Base-by-base conservation (phyloP, 2,113 vertebrate species). In the Astatotilapia flaviijosephi region DNA sequence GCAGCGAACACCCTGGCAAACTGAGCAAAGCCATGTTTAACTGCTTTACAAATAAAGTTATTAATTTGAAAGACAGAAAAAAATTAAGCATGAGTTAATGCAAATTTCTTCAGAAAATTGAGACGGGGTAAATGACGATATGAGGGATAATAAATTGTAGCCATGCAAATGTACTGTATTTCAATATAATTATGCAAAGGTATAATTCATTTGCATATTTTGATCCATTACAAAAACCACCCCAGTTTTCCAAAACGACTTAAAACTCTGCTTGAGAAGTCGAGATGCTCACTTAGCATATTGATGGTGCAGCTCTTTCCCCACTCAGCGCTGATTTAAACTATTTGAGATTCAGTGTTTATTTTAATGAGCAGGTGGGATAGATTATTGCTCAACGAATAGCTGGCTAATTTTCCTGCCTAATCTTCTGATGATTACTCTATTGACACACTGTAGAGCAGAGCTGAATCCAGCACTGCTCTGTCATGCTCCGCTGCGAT, bases 341-440 rank as follows among this genome's bases (percentile, higher is more conserved):
- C 60, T 80, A 85, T 79, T 81, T 83, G 45, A 84, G 88, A 89
- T 87, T 62, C 82, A 83, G 62, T 82, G 65, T 86, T 91, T 65
- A 75, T 85, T 91, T 85, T 83, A 88, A 89, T 83, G 80, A 91
- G 83, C 86, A 93, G 84, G 84, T 90, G 89, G 86, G 83, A 77
- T 84, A 91, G 70, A 91, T 91, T 84, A 86, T 84, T 85, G 82
- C 88, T 88, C 79, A 73, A n/a, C 45, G 81, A 84, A 91, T 86
- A 58, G 55, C 83, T 75, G 10, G 83, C 77, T 91, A 82, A 84
- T 88, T 89, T 87, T 82, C 51, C 83, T 23, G 68, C 85, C 21
- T 89, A 82, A 91, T 91, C 54, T 84, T 80, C 55, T 6, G 4
- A 86, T 86, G 86, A 91, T 85, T 84, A 79, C 82, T 47, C 26